Percentiles rank a stretch among this genome's conserved stretches.
Conservation (phyloP, 1,140 invertebrate genomes). For the Pseudomyrmex gracilis region DNA sequence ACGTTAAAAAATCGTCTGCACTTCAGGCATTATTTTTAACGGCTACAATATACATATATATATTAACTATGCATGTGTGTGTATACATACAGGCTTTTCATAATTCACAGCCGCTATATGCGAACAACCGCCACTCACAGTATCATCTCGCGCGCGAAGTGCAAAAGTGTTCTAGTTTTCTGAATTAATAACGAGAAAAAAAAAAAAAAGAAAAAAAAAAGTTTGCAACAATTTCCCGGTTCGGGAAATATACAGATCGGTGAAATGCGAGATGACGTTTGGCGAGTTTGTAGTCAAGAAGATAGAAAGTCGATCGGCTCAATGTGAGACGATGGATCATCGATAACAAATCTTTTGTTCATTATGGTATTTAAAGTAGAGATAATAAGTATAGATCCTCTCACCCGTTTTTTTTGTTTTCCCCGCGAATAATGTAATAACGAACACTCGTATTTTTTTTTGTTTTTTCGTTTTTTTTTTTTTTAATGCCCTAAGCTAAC, state of each 20-base stretch:
- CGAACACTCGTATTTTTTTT: conserved; percentile 27
- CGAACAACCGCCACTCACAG: conserved; percentile 57
- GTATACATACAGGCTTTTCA: conserved; percentile 20
- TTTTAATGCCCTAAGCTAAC: conserved; percentile 50
- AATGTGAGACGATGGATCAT: conserved; percentile 75
- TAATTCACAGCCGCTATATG: conserved; percentile 76
- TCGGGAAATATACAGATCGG: neutral
- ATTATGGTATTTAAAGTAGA: neutral
- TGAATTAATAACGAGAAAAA: neutral
- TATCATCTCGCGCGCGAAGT: conserved; percentile 1
- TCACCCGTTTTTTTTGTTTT: neutral
- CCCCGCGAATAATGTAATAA: conserved; percentile 39
- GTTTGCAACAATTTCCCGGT: neutral
- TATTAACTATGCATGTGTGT: neutral
- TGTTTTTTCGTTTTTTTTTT: too few species aligned
- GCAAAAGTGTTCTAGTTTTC: too few species aligned
- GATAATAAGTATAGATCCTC: conserved; percentile 41
- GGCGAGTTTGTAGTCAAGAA: neutral
- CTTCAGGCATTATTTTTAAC: neutral
- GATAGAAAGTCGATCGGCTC: conserved; percentile 65
- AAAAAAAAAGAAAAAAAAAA: too few species aligned
- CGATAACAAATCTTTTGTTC: neutral
- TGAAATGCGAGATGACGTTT: conserved; percentile 25
- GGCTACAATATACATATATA: conserved; percentile 20
- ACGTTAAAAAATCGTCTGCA: neutral